phyloP scores from a whole-genome alignment of 2,113 vertebrate species.

The Cervus canadensis region DNA sequence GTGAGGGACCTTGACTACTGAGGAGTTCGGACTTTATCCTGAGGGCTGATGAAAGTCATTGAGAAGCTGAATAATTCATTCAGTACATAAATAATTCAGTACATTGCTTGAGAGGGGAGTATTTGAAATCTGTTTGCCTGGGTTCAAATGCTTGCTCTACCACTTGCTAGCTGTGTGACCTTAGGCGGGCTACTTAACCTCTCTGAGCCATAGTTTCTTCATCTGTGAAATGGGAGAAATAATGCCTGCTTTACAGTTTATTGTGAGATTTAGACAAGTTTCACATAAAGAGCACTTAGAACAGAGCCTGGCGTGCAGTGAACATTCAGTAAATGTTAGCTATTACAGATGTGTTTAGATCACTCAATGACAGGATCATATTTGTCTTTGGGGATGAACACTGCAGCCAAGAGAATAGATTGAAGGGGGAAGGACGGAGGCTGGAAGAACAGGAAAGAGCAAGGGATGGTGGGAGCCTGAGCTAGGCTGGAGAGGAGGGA shows the following conservation, averaged over 20 bases:
- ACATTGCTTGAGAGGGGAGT: background rate
- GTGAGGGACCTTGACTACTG: background rate
- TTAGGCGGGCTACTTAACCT: background rate
- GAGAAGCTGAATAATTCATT: background rate
- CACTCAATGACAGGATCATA: background rate
- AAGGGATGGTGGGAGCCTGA: background rate
- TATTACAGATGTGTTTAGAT: background rate
- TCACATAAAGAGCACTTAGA: background rate
- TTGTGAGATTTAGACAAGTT: background rate
- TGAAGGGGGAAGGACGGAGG: background rate
- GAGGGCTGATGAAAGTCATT: background rate
- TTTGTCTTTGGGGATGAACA: background rate
- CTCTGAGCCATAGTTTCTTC: background rate
- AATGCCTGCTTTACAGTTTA: background rate
- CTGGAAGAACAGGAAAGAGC: background rate
- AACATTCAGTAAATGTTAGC: background rate
- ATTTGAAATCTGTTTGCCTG: background rate
- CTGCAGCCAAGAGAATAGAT: background rate
- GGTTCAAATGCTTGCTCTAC: background rate
- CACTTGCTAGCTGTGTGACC: background rate
- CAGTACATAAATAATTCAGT: background rate
- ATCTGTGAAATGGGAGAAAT: background rate
- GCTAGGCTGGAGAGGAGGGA: background rate
- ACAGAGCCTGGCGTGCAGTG: background rate
- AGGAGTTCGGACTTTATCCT: background rate